A percentile compares a stretch with the other conserved stretches of the same genome.
phyloP scores from a whole-genome alignment of 2,797 vertebrate species.

The Siniperca scherzeri region DNA sequence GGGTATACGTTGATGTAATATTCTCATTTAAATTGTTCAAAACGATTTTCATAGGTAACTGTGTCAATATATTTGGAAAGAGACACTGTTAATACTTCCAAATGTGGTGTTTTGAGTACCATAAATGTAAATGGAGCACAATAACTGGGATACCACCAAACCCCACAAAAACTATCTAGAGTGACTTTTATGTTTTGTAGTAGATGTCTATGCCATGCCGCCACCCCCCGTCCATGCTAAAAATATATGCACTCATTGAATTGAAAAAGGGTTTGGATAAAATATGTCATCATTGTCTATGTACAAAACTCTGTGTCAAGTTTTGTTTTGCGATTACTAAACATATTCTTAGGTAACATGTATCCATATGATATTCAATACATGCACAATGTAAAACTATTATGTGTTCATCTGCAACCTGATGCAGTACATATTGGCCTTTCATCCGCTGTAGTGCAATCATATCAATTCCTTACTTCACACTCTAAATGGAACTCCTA shows the following conservation, averaged over 20 bases:
- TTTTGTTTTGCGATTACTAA: conserved; percentile 4
- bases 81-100: not conserved
- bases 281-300: conserved; percentile 6
- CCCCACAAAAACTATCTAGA: not conserved
- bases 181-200: not conserved
- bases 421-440: conserved; percentile 35
- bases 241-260: conserved; percentile 29
- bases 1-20: not conserved
- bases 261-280: conserved; percentile 19
- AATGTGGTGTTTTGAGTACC: not conserved
- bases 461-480: conserved; percentile 37
- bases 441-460: conserved; percentile 40
- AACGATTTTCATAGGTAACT: not conserved
- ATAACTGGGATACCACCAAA: not conserved
- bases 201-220: too few species aligned
- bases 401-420: conserved; percentile 39
- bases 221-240: not conserved
- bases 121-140: conserved; percentile 10
- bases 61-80: conserved; percentile 6
- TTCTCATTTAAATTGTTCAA: not conserved
- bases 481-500: conserved; percentile 28
- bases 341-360: conserved; percentile 34
- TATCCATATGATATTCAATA: conserved; percentile 26
- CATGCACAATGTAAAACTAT: conserved; percentile 30
- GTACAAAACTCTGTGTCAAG: conserved; percentile 13